phyloP scores from a whole-genome alignment of 2,113 vertebrate species.

The Turdus rufiventris region DNA sequence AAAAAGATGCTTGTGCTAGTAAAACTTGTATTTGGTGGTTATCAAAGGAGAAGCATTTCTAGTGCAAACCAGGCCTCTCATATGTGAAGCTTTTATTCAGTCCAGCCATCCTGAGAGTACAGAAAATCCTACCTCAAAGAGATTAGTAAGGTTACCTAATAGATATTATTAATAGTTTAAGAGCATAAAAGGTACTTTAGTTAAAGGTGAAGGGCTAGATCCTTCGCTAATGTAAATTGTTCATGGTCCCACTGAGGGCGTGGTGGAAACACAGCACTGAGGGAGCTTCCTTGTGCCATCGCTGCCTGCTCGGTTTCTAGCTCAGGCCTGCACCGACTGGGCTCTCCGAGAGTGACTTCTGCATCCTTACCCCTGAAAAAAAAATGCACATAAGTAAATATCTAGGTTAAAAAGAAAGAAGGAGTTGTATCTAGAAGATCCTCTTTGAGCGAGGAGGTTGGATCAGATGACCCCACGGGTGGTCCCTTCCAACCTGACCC shows the following conservation, averaged over 20 bases:
- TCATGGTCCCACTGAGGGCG: not conserved
- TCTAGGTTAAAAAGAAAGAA: not conserved
- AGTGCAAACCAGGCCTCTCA: not conserved
- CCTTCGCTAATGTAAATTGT: not conserved
- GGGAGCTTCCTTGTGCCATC: not conserved
- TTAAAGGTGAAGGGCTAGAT: not conserved
- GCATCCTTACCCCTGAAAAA: not conserved
- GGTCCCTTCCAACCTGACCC: not conserved
- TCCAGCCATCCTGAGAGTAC: conserved; percentile 6
- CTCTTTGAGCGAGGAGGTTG: not conserved
- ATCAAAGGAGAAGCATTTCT: not conserved
- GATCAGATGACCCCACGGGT: not conserved
- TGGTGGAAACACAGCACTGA: not conserved
- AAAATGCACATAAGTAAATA: not conserved
- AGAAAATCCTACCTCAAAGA: conserved; percentile 34
- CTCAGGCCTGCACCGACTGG: not conserved
- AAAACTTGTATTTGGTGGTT: conserved; percentile 29
- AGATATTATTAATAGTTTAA: conserved; percentile 37
- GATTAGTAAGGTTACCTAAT: conserved; percentile 24
- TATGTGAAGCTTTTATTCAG: conserved; percentile 16
- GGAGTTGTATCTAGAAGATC: not conserved
- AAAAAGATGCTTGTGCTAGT: conserved; percentile 41
- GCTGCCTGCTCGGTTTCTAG: not conserved
- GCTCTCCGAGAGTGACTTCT: not conserved
- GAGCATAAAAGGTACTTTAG: not conserved